Evolutionary conservation across 1,140 invertebrate genomes (phyloP).

Genomic region (Drosophila punjabiensis): DNA sequence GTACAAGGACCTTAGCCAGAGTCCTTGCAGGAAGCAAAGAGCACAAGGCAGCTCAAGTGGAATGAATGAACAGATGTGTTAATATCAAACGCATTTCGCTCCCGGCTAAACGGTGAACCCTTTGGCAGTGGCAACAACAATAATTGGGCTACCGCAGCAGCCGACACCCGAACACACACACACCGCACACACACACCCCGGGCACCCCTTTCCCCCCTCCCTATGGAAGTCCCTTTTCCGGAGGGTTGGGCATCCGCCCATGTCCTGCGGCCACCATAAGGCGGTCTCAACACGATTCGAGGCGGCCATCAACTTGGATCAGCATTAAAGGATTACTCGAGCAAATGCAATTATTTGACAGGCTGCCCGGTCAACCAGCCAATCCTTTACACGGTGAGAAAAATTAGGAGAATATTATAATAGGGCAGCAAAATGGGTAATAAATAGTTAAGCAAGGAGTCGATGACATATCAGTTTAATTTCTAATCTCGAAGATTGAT

Average conservation of each 20-base stretch:
- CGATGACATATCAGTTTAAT: neutral
- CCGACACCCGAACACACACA: constrained; percentile 61
- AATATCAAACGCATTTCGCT: constrained; percentile 83
- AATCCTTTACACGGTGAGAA: constrained; percentile 10
- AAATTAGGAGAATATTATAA: neutral
- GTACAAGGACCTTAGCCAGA: constrained; percentile 11
- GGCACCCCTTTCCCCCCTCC: constrained; percentile 1
- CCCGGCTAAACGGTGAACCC: constrained; percentile 56
- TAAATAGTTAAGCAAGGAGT: too few species aligned
- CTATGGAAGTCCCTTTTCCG: constrained; percentile 15
- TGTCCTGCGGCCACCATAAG: constrained; percentile 52
- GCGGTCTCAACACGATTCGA: constrained; percentile 29
- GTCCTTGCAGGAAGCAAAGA: constrained; percentile 12
- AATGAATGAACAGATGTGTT: constrained; percentile 85
- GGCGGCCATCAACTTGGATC: constrained; percentile 78
- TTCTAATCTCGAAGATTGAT: neutral
- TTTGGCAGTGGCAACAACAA: constrained; percentile 67
- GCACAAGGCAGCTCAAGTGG: constrained; percentile 76
- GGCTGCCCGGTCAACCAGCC: constrained; percentile 37
- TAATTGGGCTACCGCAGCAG: constrained; percentile 80
- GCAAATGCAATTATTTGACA: constrained; percentile 85
- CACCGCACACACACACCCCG: constrained; percentile 10
- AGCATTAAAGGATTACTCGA: constrained; percentile 85
- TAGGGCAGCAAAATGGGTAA: neutral
- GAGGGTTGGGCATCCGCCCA: constrained; percentile 25